Base-by-base conservation (phyloP, 2,113 vertebrate genomes). In the Fulica atra region DNA sequence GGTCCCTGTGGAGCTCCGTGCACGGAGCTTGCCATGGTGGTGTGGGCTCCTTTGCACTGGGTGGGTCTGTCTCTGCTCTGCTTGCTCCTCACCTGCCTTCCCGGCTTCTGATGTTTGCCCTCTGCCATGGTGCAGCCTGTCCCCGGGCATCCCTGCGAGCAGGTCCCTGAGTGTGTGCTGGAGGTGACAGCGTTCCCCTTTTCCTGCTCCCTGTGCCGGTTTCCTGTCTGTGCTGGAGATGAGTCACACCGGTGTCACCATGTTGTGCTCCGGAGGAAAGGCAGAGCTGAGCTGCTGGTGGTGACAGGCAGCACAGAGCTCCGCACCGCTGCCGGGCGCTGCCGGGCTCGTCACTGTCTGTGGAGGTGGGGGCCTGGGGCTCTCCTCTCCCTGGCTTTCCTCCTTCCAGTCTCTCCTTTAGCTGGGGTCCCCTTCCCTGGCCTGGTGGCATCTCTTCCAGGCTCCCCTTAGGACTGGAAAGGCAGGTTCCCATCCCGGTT, bases 241-340 rank as follows among this genome's bases (percentile, higher is more conserved):
- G 96, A 96, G 88, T 97, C 95, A 96, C 71, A 28, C 16, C 1
- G 29, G 90, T 97, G 88, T 97, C 92, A 93, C 90, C 92, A 59
- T 86, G 71, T 90, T 93, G 50, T 92, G 79, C 88, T 95, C 88
- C 12, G 2, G 88, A 59, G 89, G 79, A 93, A 93, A 86, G 90
- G 79, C 79, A 95, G 79, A 92, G 85, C 83, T 10, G 86, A 69
- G 76, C 85, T 60, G 88, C 56, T 85, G 65, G 5, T 7, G 40
- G 71, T 73, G 90, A 44, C 50, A 61, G 78, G 65, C 78, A 53
- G 59, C 56, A 4, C 6, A 6, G 59, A 0, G 0, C 38, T 56
- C 13, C 3, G 29, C 14, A 2, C 66, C 33, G 77, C 81, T 63
- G 10, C 70, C 54, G 9, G 73, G 63, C 11, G 0, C 31, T 28